Conservation (phyloP, 2,113 vertebrate genomes). For the Pampusana beccarii region DNA sequence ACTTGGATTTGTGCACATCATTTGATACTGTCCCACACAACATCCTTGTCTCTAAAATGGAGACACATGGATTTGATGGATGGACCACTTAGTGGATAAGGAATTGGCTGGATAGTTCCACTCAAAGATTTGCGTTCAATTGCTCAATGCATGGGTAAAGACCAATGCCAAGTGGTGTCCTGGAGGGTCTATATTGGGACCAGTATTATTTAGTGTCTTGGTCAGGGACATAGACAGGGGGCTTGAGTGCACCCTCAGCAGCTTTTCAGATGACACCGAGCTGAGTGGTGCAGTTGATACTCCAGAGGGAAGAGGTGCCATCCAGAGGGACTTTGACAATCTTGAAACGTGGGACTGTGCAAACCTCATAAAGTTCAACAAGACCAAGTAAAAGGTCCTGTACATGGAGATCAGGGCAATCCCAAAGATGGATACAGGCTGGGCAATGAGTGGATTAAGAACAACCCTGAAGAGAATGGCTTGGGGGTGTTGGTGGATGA, state of each 20-base stretch:
- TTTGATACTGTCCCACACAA: background rate
- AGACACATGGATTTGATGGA: accelerated
- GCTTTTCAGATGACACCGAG: background rate
- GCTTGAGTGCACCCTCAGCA: background rate
- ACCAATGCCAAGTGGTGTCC: background rate
- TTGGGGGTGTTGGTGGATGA: too few species aligned
- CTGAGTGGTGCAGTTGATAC: too few species aligned
- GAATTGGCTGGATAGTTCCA: background rate
- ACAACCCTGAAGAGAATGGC: too few species aligned
- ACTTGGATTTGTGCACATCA: background rate
- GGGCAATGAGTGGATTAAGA: too few species aligned
- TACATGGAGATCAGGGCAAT: too few species aligned
- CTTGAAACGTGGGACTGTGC: too few species aligned
- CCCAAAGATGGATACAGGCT: too few species aligned
- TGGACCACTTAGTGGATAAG: background rate
- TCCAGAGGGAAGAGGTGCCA: background rate
- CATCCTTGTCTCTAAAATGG: background rate
- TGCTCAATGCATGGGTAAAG: background rate
- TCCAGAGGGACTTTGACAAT: too few species aligned
- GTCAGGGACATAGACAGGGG: background rate
- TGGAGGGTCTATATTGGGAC: background rate
- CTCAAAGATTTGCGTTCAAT: background rate
- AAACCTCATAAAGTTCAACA: too few species aligned
- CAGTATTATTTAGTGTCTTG: background rate
- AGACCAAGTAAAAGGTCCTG: too few species aligned